phyloP scores from a whole-genome alignment of 2,113 vertebrate species.

The Mixornis gularis region DNA sequence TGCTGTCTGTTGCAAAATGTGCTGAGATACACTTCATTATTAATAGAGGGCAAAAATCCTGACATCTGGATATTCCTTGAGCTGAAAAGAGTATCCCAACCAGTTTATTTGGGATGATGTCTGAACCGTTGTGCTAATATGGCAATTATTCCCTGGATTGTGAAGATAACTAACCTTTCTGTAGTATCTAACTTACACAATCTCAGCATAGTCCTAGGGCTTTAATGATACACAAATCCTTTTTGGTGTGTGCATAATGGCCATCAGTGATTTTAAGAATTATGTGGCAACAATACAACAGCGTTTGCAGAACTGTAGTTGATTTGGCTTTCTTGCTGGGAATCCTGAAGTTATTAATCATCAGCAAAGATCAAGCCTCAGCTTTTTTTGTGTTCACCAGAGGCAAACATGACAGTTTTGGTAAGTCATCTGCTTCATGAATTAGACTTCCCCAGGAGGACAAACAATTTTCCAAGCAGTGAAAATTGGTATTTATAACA shows the following conservation, averaged over 20 bases:
- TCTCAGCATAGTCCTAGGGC: not conserved
- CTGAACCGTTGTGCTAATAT: not conserved
- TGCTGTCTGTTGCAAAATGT: not conserved
- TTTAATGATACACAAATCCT: not conserved
- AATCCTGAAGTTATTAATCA: not conserved
- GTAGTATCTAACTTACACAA: not conserved
- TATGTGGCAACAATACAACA: not conserved
- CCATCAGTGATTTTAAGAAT: not conserved
- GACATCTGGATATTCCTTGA: not conserved
- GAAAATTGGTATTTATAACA: not conserved
- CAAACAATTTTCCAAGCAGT: not conserved
- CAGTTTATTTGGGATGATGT: not conserved
- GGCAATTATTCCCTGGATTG: not conserved
- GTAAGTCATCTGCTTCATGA: not conserved
- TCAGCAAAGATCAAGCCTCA: not conserved
- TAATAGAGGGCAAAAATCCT: not conserved
- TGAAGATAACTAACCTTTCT: not conserved
- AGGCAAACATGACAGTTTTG: not conserved
- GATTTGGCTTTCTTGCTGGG: not conserved
- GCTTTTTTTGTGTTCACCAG: not conserved
- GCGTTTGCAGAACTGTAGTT: not conserved
- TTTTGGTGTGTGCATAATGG: not conserved
- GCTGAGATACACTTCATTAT: not conserved
- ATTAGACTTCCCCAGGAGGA: not conserved
- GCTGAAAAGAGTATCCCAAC: not conserved